Evolutionary conservation across 1,140 invertebrate genomes (phyloP), one percentile per base, ranked within the genome.

Genomic region (Geopemphigus sp.): DNA sequence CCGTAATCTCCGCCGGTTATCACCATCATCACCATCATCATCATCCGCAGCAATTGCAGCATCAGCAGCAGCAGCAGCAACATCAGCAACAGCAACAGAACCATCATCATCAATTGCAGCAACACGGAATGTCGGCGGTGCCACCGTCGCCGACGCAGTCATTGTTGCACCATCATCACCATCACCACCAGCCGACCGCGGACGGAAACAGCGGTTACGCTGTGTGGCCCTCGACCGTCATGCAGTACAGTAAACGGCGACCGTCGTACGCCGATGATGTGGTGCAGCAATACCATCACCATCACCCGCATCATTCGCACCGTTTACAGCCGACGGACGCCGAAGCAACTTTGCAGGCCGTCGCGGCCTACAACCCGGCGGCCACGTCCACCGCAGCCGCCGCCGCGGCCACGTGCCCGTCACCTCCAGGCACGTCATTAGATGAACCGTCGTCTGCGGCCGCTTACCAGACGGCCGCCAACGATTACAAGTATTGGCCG

Each of bases 401-500:
- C 12, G 10, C 73, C 22, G 47, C 74, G 56, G 74, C 74, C 56
- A 61, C 74, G 32, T 78, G 74, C 39, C 61, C 57, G 10, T 78
- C 74, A 1, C 74, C 74, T 22, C n/a, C n/a, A n/a, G 74, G 74
- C 15, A 61, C 74, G 56, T 78, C 74, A 8, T 29, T 78, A 39
- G 74, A 78, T 39, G 74, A 78, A 61, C 74, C 74, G 57, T 47
- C 56, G 14, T 47, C 56, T 3, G 74, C 74, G 68, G 47, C 68
- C 68, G 47, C 39, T 50, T 78, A 78, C 74, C 74, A 78, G 22
- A 57, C 74, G 3, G 57, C 74, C 32, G 57, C 74, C 32, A 78
- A 59, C 56, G 74, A 78, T 12, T 78, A 78, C 57, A 78, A 63
- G 74, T 78, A 78, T 4, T 78, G 74, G 74, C 74, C 74, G 4